These are phyloP conservation scores for Mionectes macconnelli DNA, from an alignment of 2,113 vertebrate genomes.

Conservation along the genomic window DNA sequence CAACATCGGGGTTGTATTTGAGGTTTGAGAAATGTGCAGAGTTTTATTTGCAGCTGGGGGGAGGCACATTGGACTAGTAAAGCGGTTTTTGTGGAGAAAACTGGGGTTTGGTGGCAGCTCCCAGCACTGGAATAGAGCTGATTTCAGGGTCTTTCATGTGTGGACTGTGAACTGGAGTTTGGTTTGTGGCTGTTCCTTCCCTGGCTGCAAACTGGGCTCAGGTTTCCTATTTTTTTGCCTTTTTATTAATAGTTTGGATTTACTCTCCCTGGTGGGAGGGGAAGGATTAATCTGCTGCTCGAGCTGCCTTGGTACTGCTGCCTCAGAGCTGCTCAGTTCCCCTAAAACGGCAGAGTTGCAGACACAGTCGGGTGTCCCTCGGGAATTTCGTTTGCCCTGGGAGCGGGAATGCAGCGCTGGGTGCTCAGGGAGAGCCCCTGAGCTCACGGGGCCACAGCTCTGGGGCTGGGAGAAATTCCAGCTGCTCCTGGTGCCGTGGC, in stretches of 20 bases:
- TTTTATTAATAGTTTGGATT: neutral
- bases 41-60: neutral
- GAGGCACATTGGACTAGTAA: neutral
- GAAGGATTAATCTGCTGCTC: neutral
- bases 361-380: rapidly evolving
- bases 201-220: neutral
- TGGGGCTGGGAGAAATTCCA: neutral
- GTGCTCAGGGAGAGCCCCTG: rapidly evolving
- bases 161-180: neutral
- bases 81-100: neutral
- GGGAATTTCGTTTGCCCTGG: rapidly evolving
- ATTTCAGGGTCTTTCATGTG: neutral
- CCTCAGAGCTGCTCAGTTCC: neutral
- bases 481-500: rapidly evolving
- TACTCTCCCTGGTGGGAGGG: neutral
- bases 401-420: neutral
- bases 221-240: neutral
- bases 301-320: rapidly evolving
- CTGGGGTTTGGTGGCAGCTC: neutral
- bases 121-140: neutral
- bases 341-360: rapidly evolving
- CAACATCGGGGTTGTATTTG: neutral
- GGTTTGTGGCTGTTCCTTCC: neutral
- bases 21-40: neutral
- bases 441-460: neutral